These are phyloP conservation scores for Dreissena polymorpha DNA, from an alignment of 1,140 invertebrate genomes.

Conservation along the genomic window DNA sequence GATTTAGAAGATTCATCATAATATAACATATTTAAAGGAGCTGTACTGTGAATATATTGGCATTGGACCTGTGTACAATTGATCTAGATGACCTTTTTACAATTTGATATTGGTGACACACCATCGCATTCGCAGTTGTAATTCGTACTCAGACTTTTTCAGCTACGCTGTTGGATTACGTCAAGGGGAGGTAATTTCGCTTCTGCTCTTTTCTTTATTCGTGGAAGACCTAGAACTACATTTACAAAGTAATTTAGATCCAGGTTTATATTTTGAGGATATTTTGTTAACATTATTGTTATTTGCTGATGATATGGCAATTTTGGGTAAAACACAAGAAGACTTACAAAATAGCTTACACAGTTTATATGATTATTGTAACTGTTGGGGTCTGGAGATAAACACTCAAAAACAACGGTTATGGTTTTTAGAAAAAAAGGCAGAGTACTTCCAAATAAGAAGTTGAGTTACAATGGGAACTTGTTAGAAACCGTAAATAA, in stretches of 20 bases:
- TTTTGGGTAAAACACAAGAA: constrained; percentile 19
- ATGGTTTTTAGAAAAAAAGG: constrained; percentile 38
- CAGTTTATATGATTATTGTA: constrained; percentile 5
- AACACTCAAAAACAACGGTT: constrained; percentile 28
- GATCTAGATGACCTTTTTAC: too few relatives aligned
- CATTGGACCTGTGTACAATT: too few relatives aligned
- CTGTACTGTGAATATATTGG: too few relatives aligned
- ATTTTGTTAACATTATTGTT: constrained; percentile 18
- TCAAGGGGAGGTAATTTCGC: constrained; percentile 36
- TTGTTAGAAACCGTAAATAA: constrained; percentile 13
- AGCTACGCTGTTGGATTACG: constrained; percentile 3
- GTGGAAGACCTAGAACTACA: constrained; percentile 15
- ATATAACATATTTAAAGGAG: too few relatives aligned
- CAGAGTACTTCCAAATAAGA: neutral
- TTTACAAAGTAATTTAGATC: constrained; percentile 21
- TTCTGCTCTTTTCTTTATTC: constrained; percentile 25
- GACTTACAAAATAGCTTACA: constrained; percentile 7
- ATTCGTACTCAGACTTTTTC: constrained; percentile 6
- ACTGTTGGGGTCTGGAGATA: constrained; percentile 8
- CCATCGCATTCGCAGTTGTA: neutral
- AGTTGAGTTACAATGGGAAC: constrained; percentile 25
- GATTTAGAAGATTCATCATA: too few relatives aligned
- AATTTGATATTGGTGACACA: too few relatives aligned
- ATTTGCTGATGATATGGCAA: constrained; percentile 33
- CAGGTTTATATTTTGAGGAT: constrained; percentile 11